These are phyloP conservation scores for Alfaro cultratus DNA, from an alignment of 2,797 vertebrate species.

Conservation along the genomic window DNA sequence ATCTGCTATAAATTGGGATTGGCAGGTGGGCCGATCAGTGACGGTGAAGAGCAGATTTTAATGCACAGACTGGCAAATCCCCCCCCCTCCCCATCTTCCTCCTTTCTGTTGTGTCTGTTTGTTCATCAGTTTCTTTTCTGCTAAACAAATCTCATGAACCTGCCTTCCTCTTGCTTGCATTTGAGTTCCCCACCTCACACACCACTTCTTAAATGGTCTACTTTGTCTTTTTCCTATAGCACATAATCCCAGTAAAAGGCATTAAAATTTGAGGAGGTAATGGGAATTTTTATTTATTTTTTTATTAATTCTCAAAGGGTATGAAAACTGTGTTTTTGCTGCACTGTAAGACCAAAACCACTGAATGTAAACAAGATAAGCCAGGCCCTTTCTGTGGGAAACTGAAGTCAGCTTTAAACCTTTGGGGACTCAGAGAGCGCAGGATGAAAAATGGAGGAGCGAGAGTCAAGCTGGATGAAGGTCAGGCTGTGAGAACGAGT, in stretches of 20 bases:
- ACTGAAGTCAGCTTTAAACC: slow-evolving; percentile 38
- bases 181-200: not conserved
- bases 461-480: slow-evolving; percentile 54
- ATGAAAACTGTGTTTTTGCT: not conserved
- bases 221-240: not conserved
- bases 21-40: not conserved
- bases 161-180: not conserved
- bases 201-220: not conserved
- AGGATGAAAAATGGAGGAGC: slow-evolving; percentile 53
- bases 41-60: not conserved
- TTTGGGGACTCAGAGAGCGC: slow-evolving; percentile 36
- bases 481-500: slow-evolving; percentile 47
- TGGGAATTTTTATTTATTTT: not conserved
- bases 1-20: not conserved
- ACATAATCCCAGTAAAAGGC: not conserved
- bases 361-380: slow-evolving; percentile 7
- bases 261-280: not conserved
- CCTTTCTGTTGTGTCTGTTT: not conserved
- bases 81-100: not conserved
- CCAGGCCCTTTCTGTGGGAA: slow-evolving; percentile 15
- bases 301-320: not conserved
- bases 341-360: not conserved
- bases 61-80: not conserved
- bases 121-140: not conserved
- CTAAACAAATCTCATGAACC: not conserved